These are phyloP conservation scores for Ormyrus thymus DNA, from an alignment of 2,888 invertebrate genomes.

Conservation along the genomic window DNA sequence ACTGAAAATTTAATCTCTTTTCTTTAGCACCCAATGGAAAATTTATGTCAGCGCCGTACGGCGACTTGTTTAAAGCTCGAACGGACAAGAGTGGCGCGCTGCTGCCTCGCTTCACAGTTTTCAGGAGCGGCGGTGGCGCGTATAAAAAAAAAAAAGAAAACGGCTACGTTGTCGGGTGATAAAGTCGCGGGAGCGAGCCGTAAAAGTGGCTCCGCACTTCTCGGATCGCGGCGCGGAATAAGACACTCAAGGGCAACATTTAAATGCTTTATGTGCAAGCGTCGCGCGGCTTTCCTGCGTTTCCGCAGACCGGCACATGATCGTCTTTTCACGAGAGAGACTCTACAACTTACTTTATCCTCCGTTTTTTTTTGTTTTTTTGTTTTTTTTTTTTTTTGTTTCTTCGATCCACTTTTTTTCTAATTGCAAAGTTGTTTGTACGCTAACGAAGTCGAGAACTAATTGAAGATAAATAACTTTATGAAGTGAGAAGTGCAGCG, in stretches of 20 bases:
- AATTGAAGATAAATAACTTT: too few relatives aligned
- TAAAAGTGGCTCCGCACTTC: slow-evolving; percentile 10
- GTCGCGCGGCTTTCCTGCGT: neutral
- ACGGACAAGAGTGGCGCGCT: neutral
- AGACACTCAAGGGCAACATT: slow-evolving; percentile 33
- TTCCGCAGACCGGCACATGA: slow-evolving; percentile 3
- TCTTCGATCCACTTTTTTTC: too few relatives aligned
- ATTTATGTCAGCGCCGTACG: neutral
- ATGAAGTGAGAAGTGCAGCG: too few relatives aligned
- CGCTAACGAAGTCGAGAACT: too few relatives aligned
- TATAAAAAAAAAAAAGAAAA: neutral
- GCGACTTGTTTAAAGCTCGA: slow-evolving; percentile 1
- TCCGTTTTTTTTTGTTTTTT: too few relatives aligned
- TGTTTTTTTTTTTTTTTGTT: too few relatives aligned
- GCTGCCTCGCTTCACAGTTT: neutral
- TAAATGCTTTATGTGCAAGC: slow-evolving; percentile 25
- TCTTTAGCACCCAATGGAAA: slow-evolving; percentile 9
- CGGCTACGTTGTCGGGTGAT: slow-evolving; percentile 14
- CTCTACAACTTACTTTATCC: too few relatives aligned
- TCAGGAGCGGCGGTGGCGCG: neutral
- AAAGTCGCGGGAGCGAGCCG: slow-evolving; percentile 15
- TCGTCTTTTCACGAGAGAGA: slow-evolving; percentile 9
- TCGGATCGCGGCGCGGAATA: slow-evolving; percentile 17
- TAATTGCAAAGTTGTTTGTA: too few relatives aligned
- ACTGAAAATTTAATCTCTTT: neutral